Percentiles rank a stretch among this genome's conserved stretches.
Conservation (phyloP, 2,113 vertebrate species). For the Brachyhypopomus gauderio region DNA sequence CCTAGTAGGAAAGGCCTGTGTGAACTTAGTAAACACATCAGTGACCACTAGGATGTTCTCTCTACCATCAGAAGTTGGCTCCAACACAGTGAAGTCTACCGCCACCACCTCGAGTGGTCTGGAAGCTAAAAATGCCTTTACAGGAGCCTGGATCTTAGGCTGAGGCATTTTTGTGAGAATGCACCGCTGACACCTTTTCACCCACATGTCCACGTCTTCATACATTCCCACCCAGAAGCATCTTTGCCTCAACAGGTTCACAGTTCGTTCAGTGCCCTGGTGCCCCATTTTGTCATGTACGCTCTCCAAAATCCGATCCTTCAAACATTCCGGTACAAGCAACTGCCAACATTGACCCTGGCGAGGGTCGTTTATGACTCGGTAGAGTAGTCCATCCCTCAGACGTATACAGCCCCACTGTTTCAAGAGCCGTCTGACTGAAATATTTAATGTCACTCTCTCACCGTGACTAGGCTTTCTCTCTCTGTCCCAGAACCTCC, state of each 20-base stretch:
- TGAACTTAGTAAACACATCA: neutral
- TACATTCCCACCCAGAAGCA: neutral
- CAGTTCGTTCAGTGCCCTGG: neutral
- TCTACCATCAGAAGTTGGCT: neutral
- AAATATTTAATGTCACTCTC: neutral
- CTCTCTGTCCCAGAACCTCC: neutral
- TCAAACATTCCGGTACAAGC: neutral
- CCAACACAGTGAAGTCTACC: neutral
- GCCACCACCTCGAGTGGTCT: neutral
- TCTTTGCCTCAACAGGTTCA: neutral
- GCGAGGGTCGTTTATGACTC: neutral
- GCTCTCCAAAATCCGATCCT: neutral
- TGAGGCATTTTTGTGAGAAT: neutral
- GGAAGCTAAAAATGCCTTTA: neutral
- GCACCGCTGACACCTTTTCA: neutral
- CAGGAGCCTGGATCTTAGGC: neutral
- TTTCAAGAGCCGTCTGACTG: neutral
- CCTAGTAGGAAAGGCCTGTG: neutral
- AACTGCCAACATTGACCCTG: neutral
- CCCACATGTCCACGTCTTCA: neutral
- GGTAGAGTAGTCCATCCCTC: neutral
- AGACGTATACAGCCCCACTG: neutral
- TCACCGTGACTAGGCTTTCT: neutral
- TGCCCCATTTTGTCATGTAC: conserved; percentile 21
- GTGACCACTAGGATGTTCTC: neutral